A percentile compares a stretch with the other conserved stretches of the same genome.
Evolutionary conservation across 2,113 vertebrate genomes (phyloP).

Genomic region (Psilopsiagon aymara): DNA sequence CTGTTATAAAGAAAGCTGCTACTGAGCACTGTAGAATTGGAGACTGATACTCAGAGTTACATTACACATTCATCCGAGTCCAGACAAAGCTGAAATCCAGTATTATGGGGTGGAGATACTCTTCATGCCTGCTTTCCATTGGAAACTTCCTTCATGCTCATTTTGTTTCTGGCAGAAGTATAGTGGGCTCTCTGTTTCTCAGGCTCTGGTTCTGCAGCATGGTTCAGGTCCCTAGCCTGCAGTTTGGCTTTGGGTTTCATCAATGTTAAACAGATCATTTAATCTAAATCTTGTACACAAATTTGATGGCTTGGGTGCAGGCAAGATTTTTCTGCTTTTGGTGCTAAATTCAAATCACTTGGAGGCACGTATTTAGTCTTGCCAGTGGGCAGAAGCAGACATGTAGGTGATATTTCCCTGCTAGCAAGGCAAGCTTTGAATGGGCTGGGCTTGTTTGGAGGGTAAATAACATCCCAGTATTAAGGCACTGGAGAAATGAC

Average conservation of each 20-base stretch:
- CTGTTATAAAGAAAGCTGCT: background rate
- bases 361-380: background rate
- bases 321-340: background rate
- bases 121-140: background rate
- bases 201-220: rapidly evolving
- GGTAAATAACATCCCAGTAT: background rate
- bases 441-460: background rate
- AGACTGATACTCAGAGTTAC: background rate
- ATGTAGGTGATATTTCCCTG: background rate
- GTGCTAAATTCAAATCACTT: background rate
- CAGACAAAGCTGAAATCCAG: background rate
- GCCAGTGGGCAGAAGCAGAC: background rate
- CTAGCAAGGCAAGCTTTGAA: background rate
- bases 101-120: background rate
- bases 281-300: background rate
- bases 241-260: background rate
- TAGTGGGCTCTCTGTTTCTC: background rate
- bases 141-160: background rate
- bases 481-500: background rate
- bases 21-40: rapidly evolving
- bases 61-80: rapidly evolving
- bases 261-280: background rate
- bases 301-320: background rate
- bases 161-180: constrained; percentile 5
- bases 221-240: background rate